Conservation (phyloP, 2,888 invertebrate species). For the Caenorhabditis afra region DNA sequence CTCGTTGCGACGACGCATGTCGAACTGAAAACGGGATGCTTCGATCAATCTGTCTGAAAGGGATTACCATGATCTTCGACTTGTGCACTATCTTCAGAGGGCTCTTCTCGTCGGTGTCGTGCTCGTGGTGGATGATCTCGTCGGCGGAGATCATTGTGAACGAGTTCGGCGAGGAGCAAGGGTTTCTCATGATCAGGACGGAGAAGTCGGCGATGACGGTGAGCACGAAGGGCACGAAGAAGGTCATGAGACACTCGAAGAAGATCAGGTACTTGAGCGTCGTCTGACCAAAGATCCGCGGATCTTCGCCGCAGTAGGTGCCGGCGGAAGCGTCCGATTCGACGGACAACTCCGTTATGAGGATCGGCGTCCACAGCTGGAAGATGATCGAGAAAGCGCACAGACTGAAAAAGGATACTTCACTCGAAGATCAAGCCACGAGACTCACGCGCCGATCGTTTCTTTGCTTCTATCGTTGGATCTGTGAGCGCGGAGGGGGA, state of each 20-base stretch:
- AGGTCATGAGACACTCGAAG: constrained; percentile 66
- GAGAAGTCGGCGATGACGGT: constrained; percentile 67
- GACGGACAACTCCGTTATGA: constrained; percentile 62
- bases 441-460: constrained; percentile 34
- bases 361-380: constrained; percentile 67
- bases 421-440: no score
- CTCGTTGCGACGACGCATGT: constrained; percentile 47
- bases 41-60: neutral
- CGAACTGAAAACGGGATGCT: constrained; percentile 30
- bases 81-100: constrained; percentile 55
- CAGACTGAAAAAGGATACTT: constrained; percentile 58
- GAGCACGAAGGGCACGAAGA: constrained; percentile 65
- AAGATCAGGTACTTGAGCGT: constrained; percentile 62
- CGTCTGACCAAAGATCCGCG: constrained; percentile 41
- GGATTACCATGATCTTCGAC: constrained; percentile 47
- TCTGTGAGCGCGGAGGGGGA: constrained; percentile 39
- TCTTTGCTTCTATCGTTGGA: constrained; percentile 40
- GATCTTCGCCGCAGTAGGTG: constrained; percentile 62
- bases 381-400: constrained; percentile 60
- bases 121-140: constrained; percentile 43
- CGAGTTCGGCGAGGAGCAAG: constrained; percentile 27
- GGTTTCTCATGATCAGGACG: constrained; percentile 58
- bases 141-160: constrained; percentile 51
- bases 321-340: constrained; percentile 51
- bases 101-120: constrained; percentile 34